These are phyloP conservation scores for Poecile montanus DNA, from an alignment of 2,797 vertebrate species.

Conservation along the genomic window DNA sequence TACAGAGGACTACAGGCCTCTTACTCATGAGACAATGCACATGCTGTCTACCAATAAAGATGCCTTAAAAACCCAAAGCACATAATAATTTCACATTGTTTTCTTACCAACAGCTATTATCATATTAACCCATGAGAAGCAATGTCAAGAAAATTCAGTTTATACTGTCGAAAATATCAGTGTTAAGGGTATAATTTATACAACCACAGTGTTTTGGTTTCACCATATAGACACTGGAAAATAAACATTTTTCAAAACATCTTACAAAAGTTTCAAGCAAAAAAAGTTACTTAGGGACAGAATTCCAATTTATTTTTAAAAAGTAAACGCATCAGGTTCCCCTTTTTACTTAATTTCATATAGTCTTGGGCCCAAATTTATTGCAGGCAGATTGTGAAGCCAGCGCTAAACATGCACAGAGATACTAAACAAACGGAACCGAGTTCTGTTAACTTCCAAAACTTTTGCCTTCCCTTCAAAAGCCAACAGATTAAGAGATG, in stretches of 20 bases:
- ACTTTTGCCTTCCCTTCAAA: neutral
- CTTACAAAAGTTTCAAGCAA: neutral
- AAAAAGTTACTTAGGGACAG: neutral
- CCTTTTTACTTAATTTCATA: neutral
- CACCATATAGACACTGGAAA: fast-evolving
- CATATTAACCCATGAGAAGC: neutral
- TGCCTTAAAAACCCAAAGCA: neutral
- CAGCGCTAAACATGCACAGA: fast-evolving
- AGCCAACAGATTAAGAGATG: neutral
- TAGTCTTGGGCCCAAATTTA: neutral
- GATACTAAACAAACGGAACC: neutral
- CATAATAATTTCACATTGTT: neutral
- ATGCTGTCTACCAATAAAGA: neutral
- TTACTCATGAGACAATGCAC: fast-evolving
- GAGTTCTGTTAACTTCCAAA: neutral
- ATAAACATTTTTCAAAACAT: neutral
- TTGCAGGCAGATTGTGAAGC: neutral
- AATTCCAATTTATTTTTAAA: neutral
- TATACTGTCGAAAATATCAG: neutral
- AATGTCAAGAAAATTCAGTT: neutral
- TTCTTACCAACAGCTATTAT: neutral
- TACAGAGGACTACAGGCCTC: neutral
- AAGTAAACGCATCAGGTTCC: neutral
- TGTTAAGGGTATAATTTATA: neutral
- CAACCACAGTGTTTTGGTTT: neutral